A percentile compares a stretch with the other conserved stretches of the same genome.
Evolutionary conservation across 2,888 invertebrate genomes (phyloP).

Genomic region (Gisinianus flammeolus): DNA sequence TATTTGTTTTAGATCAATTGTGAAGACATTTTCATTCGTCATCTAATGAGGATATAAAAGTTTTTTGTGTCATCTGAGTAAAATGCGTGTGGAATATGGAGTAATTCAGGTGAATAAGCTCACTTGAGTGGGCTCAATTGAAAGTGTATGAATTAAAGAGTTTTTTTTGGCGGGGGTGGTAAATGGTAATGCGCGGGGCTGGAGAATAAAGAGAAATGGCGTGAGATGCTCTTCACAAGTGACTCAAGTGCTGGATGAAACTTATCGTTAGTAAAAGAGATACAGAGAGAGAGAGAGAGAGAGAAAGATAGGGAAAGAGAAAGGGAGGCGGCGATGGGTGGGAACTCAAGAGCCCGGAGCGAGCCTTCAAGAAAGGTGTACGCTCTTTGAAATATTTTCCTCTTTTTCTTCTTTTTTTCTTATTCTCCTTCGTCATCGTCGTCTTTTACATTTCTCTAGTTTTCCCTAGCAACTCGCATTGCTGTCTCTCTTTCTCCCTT

Average conservation of each 20-base stretch:
- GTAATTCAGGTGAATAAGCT: too few relatives aligned
- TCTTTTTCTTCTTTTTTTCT: too few relatives aligned
- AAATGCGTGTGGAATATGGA: too few relatives aligned
- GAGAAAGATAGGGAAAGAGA: background rate
- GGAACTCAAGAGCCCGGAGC: background rate
- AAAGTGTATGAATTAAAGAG: too few relatives aligned
- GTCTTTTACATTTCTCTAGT: background rate
- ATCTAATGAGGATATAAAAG: too few relatives aligned
- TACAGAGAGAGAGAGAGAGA: background rate
- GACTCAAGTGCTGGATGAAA: background rate
- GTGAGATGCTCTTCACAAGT: background rate
- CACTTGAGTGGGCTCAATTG: too few relatives aligned
- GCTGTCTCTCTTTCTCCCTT: background rate
- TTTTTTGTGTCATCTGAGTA: too few relatives aligned
- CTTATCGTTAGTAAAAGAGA: background rate
- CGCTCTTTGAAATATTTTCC: conserved; percentile 14
- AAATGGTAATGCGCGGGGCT: background rate
- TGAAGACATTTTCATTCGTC: too few relatives aligned
- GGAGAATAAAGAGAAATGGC: background rate
- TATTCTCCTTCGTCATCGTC: background rate
- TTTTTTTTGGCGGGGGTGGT: too few relatives aligned
- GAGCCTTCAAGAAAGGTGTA: conserved; percentile 18
- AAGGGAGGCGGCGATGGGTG: background rate
- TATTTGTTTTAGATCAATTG: too few relatives aligned
- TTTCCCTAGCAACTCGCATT: background rate